A percentile compares a stretch with the other conserved stretches of the same genome.
These are phyloP conservation scores for Diadegma fenestrale DNA, from an alignment of 2,888 invertebrate species.

Conservation along the genomic window DNA sequence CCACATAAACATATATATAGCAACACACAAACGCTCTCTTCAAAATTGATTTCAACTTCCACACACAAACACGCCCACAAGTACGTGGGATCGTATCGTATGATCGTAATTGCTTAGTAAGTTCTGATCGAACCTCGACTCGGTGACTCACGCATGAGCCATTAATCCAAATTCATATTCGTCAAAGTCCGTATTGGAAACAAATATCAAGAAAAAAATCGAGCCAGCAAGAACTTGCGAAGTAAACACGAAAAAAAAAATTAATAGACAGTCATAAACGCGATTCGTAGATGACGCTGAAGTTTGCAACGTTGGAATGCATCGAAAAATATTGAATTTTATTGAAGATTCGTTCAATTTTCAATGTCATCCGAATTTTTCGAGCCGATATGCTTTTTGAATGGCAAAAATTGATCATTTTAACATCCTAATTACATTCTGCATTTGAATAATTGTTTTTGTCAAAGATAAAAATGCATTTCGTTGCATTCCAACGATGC, in stretches of 20 bases:
- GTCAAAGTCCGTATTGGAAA: constrained; percentile 35
- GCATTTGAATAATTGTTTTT: no score
- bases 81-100: constrained; percentile 66
- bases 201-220: background rate
- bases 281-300: no score
- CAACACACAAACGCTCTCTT: constrained; percentile 9
- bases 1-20: constrained; percentile 41
- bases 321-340: no score
- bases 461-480: no score
- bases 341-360: no score
- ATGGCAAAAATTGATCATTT: no score
- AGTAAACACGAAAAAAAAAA: constrained; percentile 59
- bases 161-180: constrained; percentile 43
- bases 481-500: no score
- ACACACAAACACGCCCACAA: constrained; percentile 74
- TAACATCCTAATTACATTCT: no score
- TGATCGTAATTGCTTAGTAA: constrained; percentile 81
- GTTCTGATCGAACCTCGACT: constrained; percentile 74
- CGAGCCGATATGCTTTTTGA: no score
- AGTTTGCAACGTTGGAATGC: no score
- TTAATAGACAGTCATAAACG: no score
- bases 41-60: constrained; percentile 28
- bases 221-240: background rate
- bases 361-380: no score
- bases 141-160: constrained; percentile 56